Base-by-base conservation (phyloP, 2,113 vertebrate species). In the Dendropsophus ebraccatus region DNA sequence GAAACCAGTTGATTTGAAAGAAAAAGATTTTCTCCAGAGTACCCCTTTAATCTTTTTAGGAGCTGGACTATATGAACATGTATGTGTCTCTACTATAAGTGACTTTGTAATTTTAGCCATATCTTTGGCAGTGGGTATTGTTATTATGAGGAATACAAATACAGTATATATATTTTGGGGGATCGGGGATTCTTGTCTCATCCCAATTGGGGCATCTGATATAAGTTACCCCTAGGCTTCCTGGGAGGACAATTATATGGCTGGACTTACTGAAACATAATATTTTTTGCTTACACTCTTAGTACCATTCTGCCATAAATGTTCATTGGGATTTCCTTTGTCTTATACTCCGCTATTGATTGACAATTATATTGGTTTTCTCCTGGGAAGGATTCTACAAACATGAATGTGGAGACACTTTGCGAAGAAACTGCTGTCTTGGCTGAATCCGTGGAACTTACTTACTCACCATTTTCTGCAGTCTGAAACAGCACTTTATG, bases 221-320 rank as follows among this genome's bases (percentile, higher is more conserved):
- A 65, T 25, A 60, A 60, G 7, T 60, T 25, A 60, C 10, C 58
- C 28, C 30, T 32, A 16, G 32, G 30, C 62, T 16, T 67, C 28
- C 62, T 16, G 25, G 13, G 41, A 41, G 3, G 41, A 41, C 11
- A 28, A 28, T 25, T 17, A 1, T 69, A 35, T 17, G 19, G 30
- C 30, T 69, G 65, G 5, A 30, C 30, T 35, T 69, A 35, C 30
- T 35, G 30, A 35, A 69, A 69, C 35, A 69, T 17, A 25, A 67
- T 35, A 69, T 35, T 69, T 32, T 69, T 35, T 69, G 65, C 65
- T 69, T 69, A 69, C 30, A 69, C 65, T 17, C 28, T 69, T 69
- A 35, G 30, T 69, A 69, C 30, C 21, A 8, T 19, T 69, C 30
- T 19, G 65, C 65, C 65, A 69, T 69, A 69, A 69, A 35, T 69